Evolutionary conservation across 2,888 invertebrate genomes (phyloP), one percentile per base, ranked within the genome.

Genomic region (Andrena trimmerana): DNA sequence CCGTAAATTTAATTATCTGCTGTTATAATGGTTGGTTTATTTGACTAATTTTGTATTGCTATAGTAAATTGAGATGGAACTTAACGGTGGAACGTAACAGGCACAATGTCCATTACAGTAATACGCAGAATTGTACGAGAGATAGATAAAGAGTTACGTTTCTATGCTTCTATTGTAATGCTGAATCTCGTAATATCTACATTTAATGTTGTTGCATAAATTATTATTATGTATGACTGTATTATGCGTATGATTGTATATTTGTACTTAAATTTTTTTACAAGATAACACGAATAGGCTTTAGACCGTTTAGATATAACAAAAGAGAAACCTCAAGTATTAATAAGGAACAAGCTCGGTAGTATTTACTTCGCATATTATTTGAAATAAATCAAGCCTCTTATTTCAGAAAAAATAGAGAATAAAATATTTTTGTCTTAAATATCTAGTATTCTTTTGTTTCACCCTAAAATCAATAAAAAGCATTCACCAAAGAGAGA

Each of bases 391-490:
- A 91, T 87, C 84, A 81, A 90, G 84, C 88, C 86, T 91, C 91
- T 90, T 71, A 90, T 92, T 92, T 92, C 92, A 92, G 92, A 92
- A 78, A 78, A 86, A 73, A 83, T 73, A 81, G 63, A 71, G 81
- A 89, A 91, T 89, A 90, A 91, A 91, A 81, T 87, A 89, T 90
- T 90, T 91, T 91, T 85, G 82, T 87, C 75, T 52, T 81, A 88
- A 24, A 67, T 62, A 6, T 67, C 16, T 75, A 31, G 16, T 75
- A 59, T 81, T 71, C 63, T 74, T 68, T 74, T n/a, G n/a, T 57
- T 36, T 31, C 13, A 33, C 31, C 76, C 20, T 33, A 29, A 20
- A 54, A 7, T 24, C 54, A 20, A 54, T 54, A 54, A 20, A 42
- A 16, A 42, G 42, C 42, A 16, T 42, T 42, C 16, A 4, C 42